Conservation (phyloP, 2,113 vertebrate genomes). For the Columbina picui region DNA sequence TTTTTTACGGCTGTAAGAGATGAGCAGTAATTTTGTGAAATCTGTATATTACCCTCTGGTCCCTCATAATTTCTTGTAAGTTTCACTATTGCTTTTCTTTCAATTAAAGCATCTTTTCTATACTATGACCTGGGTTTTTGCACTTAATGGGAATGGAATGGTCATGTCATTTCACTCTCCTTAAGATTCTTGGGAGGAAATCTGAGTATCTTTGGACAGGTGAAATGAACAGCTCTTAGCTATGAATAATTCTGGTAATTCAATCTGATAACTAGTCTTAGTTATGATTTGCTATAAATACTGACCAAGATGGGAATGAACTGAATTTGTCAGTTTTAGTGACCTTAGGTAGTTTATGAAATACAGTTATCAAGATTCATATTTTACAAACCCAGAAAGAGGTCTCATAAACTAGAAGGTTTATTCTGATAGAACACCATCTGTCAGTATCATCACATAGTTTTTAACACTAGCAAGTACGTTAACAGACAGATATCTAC, state of each 20-base stretch:
- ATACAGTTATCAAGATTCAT: not conserved
- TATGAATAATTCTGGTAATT: not conserved
- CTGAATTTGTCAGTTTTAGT: conserved; percentile 29
- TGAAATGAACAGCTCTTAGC: not conserved
- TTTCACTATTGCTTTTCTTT: not conserved
- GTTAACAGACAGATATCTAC: not conserved
- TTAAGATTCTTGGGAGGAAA: not conserved
- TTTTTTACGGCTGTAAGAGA: not conserved
- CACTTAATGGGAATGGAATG: not conserved
- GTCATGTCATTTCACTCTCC: not conserved
- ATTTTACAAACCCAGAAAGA: not conserved
- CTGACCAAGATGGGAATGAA: conserved; percentile 10
- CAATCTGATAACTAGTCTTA: not conserved
- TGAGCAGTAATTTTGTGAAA: not conserved
- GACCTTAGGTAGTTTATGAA: conserved; percentile 27
- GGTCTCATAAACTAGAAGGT: not conserved
- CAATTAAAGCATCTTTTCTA: not conserved
- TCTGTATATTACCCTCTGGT: not conserved
- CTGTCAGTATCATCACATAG: not conserved
- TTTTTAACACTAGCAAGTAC: not conserved
- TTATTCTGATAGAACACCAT: not conserved
- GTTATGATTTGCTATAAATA: conserved; percentile 21
- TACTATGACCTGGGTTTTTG: not conserved
- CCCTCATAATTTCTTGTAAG: not conserved
- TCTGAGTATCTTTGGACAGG: not conserved